These are phyloP conservation scores for Hafferia zeledoni DNA, from an alignment of 2,797 vertebrate species.

Conservation along the genomic window DNA sequence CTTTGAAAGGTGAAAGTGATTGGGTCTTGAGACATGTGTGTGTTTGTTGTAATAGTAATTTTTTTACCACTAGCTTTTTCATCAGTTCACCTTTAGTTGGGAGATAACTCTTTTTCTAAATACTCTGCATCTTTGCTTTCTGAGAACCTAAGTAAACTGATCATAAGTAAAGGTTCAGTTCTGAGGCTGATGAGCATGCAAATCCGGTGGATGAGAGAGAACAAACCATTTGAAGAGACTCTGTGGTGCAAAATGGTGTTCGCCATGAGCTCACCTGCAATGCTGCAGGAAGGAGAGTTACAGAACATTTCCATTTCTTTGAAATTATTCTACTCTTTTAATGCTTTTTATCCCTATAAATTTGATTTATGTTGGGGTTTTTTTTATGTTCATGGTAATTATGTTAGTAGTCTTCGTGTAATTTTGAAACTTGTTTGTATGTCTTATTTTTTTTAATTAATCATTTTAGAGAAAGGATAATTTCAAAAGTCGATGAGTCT, in stretches of 20 bases:
- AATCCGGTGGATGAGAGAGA: not conserved
- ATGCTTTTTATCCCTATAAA: not conserved
- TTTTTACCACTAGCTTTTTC: not conserved
- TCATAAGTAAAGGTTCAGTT: not conserved
- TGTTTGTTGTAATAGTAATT: fast-evolving
- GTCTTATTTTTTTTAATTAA: not conserved
- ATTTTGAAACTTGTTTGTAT: not conserved
- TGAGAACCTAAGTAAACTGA: not conserved
- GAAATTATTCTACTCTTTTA: not conserved
- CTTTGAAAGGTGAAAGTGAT: not conserved
- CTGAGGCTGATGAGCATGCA: not conserved
- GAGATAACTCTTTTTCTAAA: not conserved
- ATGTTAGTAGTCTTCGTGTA: not conserved
- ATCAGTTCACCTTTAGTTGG: not conserved
- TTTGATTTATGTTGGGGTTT: not conserved
- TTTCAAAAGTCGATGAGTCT: not conserved
- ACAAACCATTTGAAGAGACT: not conserved
- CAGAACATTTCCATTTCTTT: not conserved
- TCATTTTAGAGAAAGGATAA: not conserved
- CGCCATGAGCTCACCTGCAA: not conserved
- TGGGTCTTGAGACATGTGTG: fast-evolving
- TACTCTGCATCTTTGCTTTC: not conserved
- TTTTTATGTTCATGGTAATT: not conserved
- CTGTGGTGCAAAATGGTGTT: not conserved
- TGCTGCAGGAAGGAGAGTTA: not conserved